phyloP scores from a whole-genome alignment of 2,888 invertebrate genomes.

The Cryptophagus acutangulus region DNA sequence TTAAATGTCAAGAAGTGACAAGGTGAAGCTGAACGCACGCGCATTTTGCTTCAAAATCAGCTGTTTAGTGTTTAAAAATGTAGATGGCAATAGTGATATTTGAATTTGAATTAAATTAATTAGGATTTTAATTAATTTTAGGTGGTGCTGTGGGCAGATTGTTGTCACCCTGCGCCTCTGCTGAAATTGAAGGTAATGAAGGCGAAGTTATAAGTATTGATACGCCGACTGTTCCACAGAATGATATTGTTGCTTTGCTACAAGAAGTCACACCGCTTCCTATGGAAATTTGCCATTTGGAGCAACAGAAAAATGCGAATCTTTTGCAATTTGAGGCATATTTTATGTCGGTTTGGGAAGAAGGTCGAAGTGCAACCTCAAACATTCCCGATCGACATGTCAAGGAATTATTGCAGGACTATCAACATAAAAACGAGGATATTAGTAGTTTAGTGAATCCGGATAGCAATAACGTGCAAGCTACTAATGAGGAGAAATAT shows the following conservation, averaged over 20 bases:
- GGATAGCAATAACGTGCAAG: conserved; percentile 25
- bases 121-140: no score
- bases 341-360: conserved; percentile 61
- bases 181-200: conserved; percentile 80
- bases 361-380: conserved; percentile 38
- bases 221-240: conserved; percentile 65
- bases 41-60: no score
- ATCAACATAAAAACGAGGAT: conserved; percentile 47
- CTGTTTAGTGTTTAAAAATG: no score
- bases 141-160: conserved; percentile 56
- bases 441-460: conserved; percentile 5
- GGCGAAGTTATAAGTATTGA: conserved; percentile 73
- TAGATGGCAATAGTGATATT: no score
- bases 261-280: conserved; percentile 59
- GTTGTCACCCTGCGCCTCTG: conserved; percentile 59
- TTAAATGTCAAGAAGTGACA: no score
- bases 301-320: conserved; percentile 20
- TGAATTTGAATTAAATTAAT: no score
- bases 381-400: conserved; percentile 53
- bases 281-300: conserved; percentile 42
- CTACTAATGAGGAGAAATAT: conserved; percentile 60
- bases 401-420: conserved; percentile 58
- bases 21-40: neutral
- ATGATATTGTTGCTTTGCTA: conserved; percentile 65
- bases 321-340: conserved; percentile 47